Base-by-base conservation (phyloP, 2,888 invertebrate species). In the Ophioninae sp. region DNA sequence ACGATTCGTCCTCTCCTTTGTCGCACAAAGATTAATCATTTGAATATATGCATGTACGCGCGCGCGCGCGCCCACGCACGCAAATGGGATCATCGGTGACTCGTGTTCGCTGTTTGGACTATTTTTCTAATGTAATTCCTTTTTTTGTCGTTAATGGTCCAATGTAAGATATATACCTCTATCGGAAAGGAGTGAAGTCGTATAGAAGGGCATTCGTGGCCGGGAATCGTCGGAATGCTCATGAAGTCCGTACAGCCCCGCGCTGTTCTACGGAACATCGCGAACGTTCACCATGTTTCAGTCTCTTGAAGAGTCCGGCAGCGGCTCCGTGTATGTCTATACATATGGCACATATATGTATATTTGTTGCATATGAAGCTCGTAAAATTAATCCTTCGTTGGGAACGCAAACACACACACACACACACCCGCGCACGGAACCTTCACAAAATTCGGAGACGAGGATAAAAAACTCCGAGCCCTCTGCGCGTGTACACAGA, bases 271-370 rank as follows among this genome's bases (percentile, higher is more conserved):
- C 86, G 86, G 88, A 85, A 90, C 90, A 91, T 91, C 90, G 87
- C 89, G 88, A 86, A 87, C 87, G 82, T 88, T 88, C 88, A 89
- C 87, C 89, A 90, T 91, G 87, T 83, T 86, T 80, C 80, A 79
- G 80, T 63, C 78, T 75, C 79, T 81, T 64, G 59, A 73, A 77
- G 81, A 68, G 72, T 17, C 41, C 73, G 20, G 64, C 61, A 72
- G 23, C 64, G 59, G 72, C 56, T 67, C 63, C 63, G 64, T 68
- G 44, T 71, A 71, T 64, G 20, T 75, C 30, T 64, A 64, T 71
- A 41, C 41, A 64, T 44, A 74, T 65, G 73, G n/a, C 30, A 79
- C 44, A 67, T 67, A 80, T 67, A 64, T 58, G 23, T 64, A 17
- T 79, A 39, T 79, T 23, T 81, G 44, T 67, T 69, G 23, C 58